Base-by-base conservation (phyloP, 2,888 invertebrate species). In the Tinea trinotella region DNA sequence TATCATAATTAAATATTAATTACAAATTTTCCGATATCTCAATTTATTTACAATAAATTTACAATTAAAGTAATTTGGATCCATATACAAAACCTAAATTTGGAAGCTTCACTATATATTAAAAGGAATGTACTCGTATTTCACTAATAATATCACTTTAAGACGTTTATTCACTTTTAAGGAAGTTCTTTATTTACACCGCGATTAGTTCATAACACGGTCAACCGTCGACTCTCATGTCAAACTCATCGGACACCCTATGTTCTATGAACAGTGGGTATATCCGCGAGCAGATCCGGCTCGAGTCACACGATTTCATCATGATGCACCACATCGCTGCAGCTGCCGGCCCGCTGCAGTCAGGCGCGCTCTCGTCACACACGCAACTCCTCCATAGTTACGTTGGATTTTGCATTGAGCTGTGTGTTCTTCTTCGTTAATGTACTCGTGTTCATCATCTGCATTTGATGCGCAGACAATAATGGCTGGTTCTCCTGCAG, bases 361-460 rank as follows among this genome's bases (percentile, higher is more conserved):
- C 87, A 87, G 71, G 85, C 85, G 62, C 85, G 72, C 76, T 87
- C 86, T 71, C 90, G 93, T 94, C 94, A 94, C 92, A 94, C 94
- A 57, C 94, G 83, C 81, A 94, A 68, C 77, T 94, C 94, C 82
- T 94, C 94, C 93, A 94, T 93, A 61, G 90, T 86, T 58, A 87
- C 76, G 53, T 82, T 83, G 55, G 87, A 86, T 63, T 90, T 89
- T 18, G 88, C 88, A 79, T 90, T 90, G 74, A 89, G 61, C 62
- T 90, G 90, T 15, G 89, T 89, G 66, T 92, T 92, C 74, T 92
- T 92, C 78, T 93, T 94, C 50, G 93, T 93, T 57, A 93, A 67
- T 1, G 93, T 93, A 55, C 88, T 92, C 48, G 92, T 92, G 61
- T 93, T 93, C 58, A 93, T 90, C 84, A 94, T 88, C 66, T 93